Percentiles rank a stretch among this genome's conserved stretches.
Evolutionary conservation across 2,797 vertebrate genomes (phyloP).

Genomic region (Okamejei kenojei): DNA sequence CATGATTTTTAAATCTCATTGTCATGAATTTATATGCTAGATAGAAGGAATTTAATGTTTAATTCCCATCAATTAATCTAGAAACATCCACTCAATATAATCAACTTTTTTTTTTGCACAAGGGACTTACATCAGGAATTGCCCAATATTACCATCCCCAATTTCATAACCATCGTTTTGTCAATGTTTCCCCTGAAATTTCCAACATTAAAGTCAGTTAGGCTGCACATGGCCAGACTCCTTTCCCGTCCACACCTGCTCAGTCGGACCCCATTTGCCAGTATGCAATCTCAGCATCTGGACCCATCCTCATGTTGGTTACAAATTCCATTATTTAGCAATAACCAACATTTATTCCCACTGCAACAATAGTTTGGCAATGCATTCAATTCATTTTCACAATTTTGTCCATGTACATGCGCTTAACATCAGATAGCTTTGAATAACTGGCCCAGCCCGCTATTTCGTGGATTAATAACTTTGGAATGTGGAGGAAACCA

Average conservation of each 20-base stretch:
- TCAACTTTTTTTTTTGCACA: too few species aligned
- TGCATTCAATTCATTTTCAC: neutral
- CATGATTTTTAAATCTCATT: too few species aligned
- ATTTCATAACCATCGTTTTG: neutral
- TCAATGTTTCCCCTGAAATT: neutral
- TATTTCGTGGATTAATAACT: too few species aligned
- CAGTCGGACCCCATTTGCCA: neutral
- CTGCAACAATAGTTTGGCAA: neutral
- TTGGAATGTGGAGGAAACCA: too few species aligned
- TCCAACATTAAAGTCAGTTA: neutral
- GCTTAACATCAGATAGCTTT: too few species aligned
- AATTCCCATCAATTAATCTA: too few species aligned
- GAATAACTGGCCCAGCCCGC: too few species aligned
- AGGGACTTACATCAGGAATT: too few species aligned
- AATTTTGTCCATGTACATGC: neutral
- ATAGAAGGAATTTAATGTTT: too few species aligned
- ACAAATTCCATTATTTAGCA: neutral
- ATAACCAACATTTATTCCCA: neutral
- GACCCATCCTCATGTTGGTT: neutral
- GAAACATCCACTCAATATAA: too few species aligned
- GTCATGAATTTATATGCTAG: too few species aligned
- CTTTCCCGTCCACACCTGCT: neutral
- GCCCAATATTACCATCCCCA: neutral
- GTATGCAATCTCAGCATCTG: neutral
- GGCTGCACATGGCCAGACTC: neutral